Evolutionary conservation across 2,888 invertebrate species (phyloP), one percentile per base, ranked within the genome.

Genomic region (Tenthredo distinguenda): DNA sequence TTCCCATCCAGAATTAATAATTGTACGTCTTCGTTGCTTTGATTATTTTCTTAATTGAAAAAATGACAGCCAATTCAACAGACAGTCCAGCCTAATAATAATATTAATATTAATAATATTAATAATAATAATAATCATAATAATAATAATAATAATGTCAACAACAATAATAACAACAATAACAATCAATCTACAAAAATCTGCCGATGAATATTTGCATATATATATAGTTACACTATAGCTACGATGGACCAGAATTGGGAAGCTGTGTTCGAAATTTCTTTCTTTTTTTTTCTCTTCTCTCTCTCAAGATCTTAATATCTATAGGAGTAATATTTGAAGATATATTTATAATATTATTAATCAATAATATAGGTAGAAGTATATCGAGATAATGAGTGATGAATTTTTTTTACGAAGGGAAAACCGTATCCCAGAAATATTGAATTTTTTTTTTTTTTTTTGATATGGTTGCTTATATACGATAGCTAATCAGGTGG

Each of bases 151-250:
- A 47, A 76, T 50, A 50, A 76, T 50, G 21, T 26, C 43, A 77
- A 77, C 34, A 77, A 77, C 34, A 77, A 77, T 55, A 77, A 62
- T 81, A 81, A 62, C 40, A 81, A 81, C 62, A 81, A 81, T 40
- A 62, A 81, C 40, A 81, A 81, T 40, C 47, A 74, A 74, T 74
- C 26, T 68, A 72, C 21, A 12, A 21, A 21, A 74, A 74, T 74
- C 31, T 74, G 12, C 18, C 74, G 43, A 43, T 34, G 15, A 26
- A 79, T 34, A 55, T 72, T 72, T 34, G 0, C 15, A 15, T 55
- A 55, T n/a, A 5, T 26, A 26, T 26, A 26, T 26, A 37, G 55
- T 31, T 71, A 71, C 37, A 71, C n/a, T 40, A 71, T n/a, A 55
- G n/a, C 55, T 55, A n/a, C 55, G 55, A 55, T 55, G 18, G 55